phyloP scores from a whole-genome alignment of 92 coral and sea anemone species.

The Desmophyllum pertusum region DNA sequence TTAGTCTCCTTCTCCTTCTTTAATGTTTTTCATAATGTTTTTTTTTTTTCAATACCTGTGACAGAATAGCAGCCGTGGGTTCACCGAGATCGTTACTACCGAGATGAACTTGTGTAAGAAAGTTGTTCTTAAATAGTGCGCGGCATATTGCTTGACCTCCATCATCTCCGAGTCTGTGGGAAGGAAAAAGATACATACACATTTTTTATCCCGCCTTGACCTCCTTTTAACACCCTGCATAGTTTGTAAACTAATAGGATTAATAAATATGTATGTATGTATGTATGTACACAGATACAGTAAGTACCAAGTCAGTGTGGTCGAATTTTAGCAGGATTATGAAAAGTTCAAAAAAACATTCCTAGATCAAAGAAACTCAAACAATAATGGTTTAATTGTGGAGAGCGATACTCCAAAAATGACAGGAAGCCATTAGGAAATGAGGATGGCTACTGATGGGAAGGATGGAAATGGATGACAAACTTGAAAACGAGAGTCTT shows the following conservation, averaged over 20 bases:
- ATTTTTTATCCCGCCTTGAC: too few relatives aligned
- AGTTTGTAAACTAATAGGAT: too few relatives aligned
- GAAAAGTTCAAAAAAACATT: not conserved
- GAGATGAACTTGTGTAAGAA: conserved; percentile 82
- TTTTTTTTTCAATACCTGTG: conserved; percentile 71
- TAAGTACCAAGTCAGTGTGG: not conserved
- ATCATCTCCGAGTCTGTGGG: conserved; percentile 88
- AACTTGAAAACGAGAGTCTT: too few relatives aligned
- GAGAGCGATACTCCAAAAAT: not conserved
- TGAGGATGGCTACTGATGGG: not conserved
- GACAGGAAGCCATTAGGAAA: not conserved
- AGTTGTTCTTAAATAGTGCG: conserved; percentile 80
- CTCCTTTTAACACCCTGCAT: too few relatives aligned
- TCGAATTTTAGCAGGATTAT: not conserved
- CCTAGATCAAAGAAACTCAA: not conserved
- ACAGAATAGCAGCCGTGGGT: conserved; percentile 95
- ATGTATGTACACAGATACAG: not conserved
- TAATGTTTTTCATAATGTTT: not conserved
- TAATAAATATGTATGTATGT: too few relatives aligned
- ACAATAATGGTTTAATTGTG: not conserved
- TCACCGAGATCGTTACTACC: conserved; percentile 98
- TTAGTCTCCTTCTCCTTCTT: too few relatives aligned
- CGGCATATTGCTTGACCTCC: conserved; percentile 92
- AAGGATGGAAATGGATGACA: not conserved
- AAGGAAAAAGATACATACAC: not conserved